phyloP scores from a whole-genome alignment of 1,140 invertebrate genomes.

The Ceratosolen fusciceps region DNA sequence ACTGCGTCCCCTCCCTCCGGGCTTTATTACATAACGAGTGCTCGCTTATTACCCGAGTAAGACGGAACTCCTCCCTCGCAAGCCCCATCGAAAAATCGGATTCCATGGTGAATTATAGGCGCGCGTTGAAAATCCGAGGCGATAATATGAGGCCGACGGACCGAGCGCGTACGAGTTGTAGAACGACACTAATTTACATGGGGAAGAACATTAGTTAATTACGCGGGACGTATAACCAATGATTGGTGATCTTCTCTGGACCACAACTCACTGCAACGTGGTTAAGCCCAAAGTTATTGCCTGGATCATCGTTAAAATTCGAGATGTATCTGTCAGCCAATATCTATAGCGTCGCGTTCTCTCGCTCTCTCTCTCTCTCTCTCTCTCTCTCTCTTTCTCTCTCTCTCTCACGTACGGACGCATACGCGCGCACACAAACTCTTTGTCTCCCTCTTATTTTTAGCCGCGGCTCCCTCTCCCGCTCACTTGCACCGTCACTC shows the following conservation, averaged over 20 bases:
- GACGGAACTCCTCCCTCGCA: too few relatives aligned
- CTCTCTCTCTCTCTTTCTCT: not conserved
- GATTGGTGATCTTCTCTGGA: constrained; percentile 67
- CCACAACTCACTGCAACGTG: constrained; percentile 65
- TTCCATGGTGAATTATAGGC: constrained; percentile 30
- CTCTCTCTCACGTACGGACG: not conserved
- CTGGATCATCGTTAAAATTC: constrained; percentile 71
- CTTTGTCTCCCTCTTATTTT: too few relatives aligned
- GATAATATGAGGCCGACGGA: constrained; percentile 20
- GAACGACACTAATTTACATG: constrained; percentile 62
- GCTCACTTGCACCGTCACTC: too few relatives aligned
- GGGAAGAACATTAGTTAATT: constrained; percentile 72
- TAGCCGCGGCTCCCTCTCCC: too few relatives aligned
- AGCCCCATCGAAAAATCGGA: constrained; percentile 31
- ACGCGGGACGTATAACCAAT: constrained; percentile 67
- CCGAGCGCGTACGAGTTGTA: constrained; percentile 2
- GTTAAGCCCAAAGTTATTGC: constrained; percentile 70
- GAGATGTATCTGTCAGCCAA: constrained; percentile 67
- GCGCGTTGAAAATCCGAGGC: not conserved
- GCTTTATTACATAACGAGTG: too few relatives aligned
- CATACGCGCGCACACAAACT: too few relatives aligned
- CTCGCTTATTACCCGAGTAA: too few relatives aligned
- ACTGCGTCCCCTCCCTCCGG: too few relatives aligned
- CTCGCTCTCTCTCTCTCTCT: not conserved
- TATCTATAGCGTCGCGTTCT: not conserved